Base-by-base conservation (phyloP, 2,888 invertebrate species). In the Rhagophthalmus giganteus region DNA sequence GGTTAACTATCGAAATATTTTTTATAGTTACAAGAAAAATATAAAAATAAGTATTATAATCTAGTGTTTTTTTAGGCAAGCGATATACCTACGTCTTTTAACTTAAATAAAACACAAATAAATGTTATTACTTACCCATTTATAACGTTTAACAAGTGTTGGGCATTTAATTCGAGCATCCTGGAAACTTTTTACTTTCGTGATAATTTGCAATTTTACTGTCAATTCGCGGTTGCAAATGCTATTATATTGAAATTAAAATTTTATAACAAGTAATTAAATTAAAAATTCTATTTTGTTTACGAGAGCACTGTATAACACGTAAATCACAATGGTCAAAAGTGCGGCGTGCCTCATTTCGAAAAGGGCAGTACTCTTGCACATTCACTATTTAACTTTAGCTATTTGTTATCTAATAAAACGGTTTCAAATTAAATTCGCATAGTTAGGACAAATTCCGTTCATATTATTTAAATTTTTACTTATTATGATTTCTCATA, bases 91-190 rank as follows among this genome's bases (percentile, higher is more conserved):
- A 20, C 3, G 7, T 5, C 3, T 3, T 7, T 20, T 20, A 20
- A 20, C 7, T 20, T 20, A 20, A 20, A 20, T 20, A 5, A 20
- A 20, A 7, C n/a, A n/a, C n/a, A 20, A 20, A 20, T 20, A 20
- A 20, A 20, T n/a, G n/a, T n/a, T n/a, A 20, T 2, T 30, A 57
- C 60, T 38, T 54, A 60, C 60, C 52, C 33, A 14, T 56, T 47
- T 12, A 55, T 42, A 25, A 41, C 33, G 10, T 55, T 37, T 38
- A 60, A 6, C 26, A 60, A 38, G 27, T 53, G 53, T 30, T 34
- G 15, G 2, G 58, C 52, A 26, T 33, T 58, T 14, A 56, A 24
- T 37, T 52, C 46, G 26, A 52, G 27, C 52, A 52, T 52, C 24
- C 30, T 34, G 20, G 20, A 3, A 5, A 5, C 7, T 20, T 20